Evolutionary conservation across 2,888 invertebrate genomes (phyloP).

Genomic region (Nomada ruficornis): DNA sequence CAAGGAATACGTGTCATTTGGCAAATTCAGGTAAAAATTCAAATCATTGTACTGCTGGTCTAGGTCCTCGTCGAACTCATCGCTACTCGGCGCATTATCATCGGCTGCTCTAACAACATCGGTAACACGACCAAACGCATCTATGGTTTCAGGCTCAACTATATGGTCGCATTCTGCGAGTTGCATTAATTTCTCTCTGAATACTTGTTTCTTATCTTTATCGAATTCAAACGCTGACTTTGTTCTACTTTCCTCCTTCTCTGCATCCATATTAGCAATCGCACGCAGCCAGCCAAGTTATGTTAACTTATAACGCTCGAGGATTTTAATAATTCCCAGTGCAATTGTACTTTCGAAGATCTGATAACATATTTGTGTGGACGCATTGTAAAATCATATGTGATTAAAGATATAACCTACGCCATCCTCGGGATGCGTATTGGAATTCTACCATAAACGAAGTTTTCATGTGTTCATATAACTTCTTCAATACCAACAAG

Average conservation of each 20-base stretch:
- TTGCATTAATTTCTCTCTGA: constrained; percentile 60
- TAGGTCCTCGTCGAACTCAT: constrained; percentile 75
- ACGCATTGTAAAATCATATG: not conserved
- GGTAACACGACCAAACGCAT: constrained; percentile 65
- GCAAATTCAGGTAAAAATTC: constrained; percentile 72
- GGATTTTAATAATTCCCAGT: not conserved
- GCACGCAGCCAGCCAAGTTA: not conserved
- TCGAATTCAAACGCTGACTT: constrained; percentile 39
- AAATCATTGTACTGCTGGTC: constrained; percentile 76
- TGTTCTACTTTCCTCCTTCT: not conserved
- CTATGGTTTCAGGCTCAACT: constrained; percentile 69
- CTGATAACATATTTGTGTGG: not conserved
- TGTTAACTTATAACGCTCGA: not conserved
- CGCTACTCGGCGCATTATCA: constrained; percentile 71
- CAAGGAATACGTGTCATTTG: constrained; percentile 77
- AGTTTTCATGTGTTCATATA: not conserved
- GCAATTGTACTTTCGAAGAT: not conserved
- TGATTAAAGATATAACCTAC: not conserved
- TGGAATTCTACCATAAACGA: not conserved
- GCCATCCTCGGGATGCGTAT: not conserved
- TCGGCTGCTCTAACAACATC: constrained; percentile 64
- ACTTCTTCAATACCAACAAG: not conserved
- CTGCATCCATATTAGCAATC: constrained; percentile 17
- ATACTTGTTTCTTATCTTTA: constrained; percentile 31
- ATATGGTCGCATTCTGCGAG: constrained; percentile 72